Base-by-base conservation (phyloP, 2,888 invertebrate genomes). In the Euproctis similis region DNA sequence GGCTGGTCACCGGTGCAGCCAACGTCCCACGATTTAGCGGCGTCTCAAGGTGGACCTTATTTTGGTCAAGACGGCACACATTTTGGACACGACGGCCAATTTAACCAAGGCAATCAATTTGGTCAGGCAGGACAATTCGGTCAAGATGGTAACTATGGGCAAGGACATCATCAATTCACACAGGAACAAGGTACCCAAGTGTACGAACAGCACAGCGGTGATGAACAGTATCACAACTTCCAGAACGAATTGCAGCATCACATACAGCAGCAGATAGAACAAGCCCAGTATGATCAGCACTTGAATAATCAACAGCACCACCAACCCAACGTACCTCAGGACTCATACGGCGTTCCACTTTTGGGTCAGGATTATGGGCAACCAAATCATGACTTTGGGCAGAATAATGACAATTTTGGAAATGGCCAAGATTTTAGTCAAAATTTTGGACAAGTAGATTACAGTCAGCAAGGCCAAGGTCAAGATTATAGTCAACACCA, bases 1-100 rank as follows among this genome's bases (percentile, higher is more conserved):
- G 82, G 81, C 4, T 82, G 82, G 82, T 70, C 80, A 1, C 82
- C 82, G 2, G 71, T 82, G n/a, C 59, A 70, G 1, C 19, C 67
- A 1, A 67, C 70, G 11, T 48, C 66, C 2, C 63, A 65, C 14
- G 72, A 75, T 12, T 27, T 56, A 2, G 42, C 48, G 2, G 42
- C 54, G 2, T 26, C 39, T 8, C 50, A 56, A 11, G 53, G 58
- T 2, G 68, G 61, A 3, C 50, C 36, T 2, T 62, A 67, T 17
- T 59, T 55, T 22, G 61, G 58, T 2, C 49, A 49, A 11, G 44
- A 41, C 4, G 34, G 35, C 3, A 12, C 4, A 6, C 33, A 39
- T 1, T 45, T 40, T 10, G 36, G 29, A n/a, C 46, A 42, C n/a
- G 42, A 33, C 1, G 31, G 9, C 3, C 28, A 35, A 10, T 35